Evolutionary conservation across 2,888 invertebrate species (phyloP), one percentile per base, ranked within the genome.

Genomic region (Drosophila testacea): DNA sequence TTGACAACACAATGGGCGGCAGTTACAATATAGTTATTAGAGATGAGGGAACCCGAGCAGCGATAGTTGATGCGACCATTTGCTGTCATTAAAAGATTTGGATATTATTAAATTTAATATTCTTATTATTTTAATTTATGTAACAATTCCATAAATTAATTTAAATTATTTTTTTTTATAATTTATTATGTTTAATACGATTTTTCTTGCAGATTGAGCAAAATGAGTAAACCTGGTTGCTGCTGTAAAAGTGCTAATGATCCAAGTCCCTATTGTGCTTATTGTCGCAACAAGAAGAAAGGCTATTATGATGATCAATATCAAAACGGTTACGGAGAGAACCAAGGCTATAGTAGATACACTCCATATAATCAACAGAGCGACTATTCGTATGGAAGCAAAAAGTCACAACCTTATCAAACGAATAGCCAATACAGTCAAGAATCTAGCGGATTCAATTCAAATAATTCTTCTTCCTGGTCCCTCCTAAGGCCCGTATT

Each of bases 1-100:
- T 93, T 93, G 1, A 93, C 90, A 1, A 94, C 93, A 77, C 95
- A 95, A 79, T 95, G 95, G 0, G 95, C 94, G 3, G 95, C 95
- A 0, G 95, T 95, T 63, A 95, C 81, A 32, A 95, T 93, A 77
- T 94, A 94, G 81, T 93, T 91, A 63, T 93, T 90, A 46, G 92
- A 93, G 65, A 95, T 94, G 0, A 95, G 92, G 0, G 94, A 93
- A 6, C 94, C 95, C 7, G 92, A 91, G 65, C 93, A 93, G 46
- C 93, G 88, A 70, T 92, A 92, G 51, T 90, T 91, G n/a, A 92
- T 82, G 7, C 84, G 81, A 67, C 83, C 79, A 66, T 64, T 90
- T 39, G 85, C 91, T 91, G 59, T 32, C 6, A 41, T 50, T 48
- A 5, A 48, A 2, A 48, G 16, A 22, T 36, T 6, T 47, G 4